These are phyloP conservation scores for Popillia japonica DNA, from an alignment of 1,140 invertebrate genomes.

Conservation along the genomic window DNA sequence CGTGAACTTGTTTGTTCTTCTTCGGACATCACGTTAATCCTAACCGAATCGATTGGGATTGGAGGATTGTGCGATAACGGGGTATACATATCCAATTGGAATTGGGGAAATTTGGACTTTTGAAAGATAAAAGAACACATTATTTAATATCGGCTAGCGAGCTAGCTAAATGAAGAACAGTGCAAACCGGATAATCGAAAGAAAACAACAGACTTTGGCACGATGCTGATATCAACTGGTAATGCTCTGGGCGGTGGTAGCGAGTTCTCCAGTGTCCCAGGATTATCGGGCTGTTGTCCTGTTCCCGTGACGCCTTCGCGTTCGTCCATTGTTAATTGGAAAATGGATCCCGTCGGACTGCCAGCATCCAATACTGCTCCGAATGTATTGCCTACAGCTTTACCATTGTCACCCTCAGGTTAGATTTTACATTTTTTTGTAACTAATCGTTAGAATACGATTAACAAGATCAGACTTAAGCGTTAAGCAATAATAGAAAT, in stretches of 20 bases:
- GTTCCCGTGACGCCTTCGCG: slow-evolving; percentile 55
- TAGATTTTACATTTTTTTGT: slow-evolving; percentile 34
- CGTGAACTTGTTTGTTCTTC: slow-evolving; percentile 15
- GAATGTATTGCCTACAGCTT: slow-evolving; percentile 51
- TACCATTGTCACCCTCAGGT: slow-evolving; percentile 59
- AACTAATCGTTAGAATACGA: not conserved
- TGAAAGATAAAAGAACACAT: not conserved
- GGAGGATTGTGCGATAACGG: not conserved
- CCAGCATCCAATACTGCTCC: slow-evolving; percentile 56
- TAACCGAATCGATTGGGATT: slow-evolving; percentile 3
- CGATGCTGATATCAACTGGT: slow-evolving; percentile 60
- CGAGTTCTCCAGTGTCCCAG: slow-evolving; percentile 59
- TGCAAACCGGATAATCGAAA: not conserved
- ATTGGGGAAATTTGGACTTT: not conserved
- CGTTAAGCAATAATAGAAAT: too few species aligned
- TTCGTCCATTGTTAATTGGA: slow-evolving; percentile 59
- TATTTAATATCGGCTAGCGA: not conserved
- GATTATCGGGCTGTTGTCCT: slow-evolving; percentile 59
- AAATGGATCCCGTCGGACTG: slow-evolving; percentile 59
- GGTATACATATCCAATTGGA: not conserved
- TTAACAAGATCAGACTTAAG: too few species aligned
- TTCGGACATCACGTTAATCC: not conserved
- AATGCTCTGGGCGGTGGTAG: slow-evolving; percentile 54
- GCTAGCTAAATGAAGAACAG: slow-evolving; percentile 16
- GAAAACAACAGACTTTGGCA: slow-evolving; percentile 19